Evolutionary conservation across 2,888 invertebrate genomes (phyloP), one percentile per base, ranked within the genome.

Genomic region (Drosophila leonis): DNA sequence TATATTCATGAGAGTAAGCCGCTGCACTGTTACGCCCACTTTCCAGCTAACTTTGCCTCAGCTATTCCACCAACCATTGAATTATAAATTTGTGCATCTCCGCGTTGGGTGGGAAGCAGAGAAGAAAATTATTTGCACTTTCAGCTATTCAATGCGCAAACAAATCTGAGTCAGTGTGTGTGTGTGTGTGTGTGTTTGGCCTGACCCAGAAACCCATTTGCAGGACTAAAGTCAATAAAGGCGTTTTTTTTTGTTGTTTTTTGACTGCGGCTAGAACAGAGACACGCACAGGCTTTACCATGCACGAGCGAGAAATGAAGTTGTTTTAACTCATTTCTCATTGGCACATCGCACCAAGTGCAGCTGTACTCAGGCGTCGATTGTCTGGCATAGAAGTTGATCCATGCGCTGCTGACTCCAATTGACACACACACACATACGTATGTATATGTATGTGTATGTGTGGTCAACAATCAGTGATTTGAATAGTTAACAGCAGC

Each of bases 131-230:
- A 69, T 57, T 59, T 68, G 42, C 51, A 10, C 54, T 69, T 69
- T 55, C 29, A 55, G 77, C 76, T 24, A 49, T 59, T 70, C 70
- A 57, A 70, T 70, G 65, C 74, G 63, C 71, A 76, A 75, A 62
- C 76, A 65, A 75, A 75, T 62, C 57, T 48, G 39, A 51, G 20
- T 42, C 66, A 63, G 46, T 56, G 51, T 63, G 57, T 72, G 55
- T 65, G 49, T 9, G 27, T 72, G 39, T 27, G 54, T 42, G 31
- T 60, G 29, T 57, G 42, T 59, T 72, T 65, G 68, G 72, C 54
- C 55, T 85, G 88, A 89, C 88, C 88, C 71, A 85, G 77, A 85
- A 89, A 87, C 84, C 84, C 46, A 86, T 89, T 84, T 86, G 88
- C 75, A 72, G 76, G 59, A 68, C 78, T 75, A 76, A 75, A 90